Evolutionary conservation across 1,140 invertebrate species (phyloP), one percentile per base, ranked within the genome.

Genomic region (Stratiolaelaps scimitus): DNA sequence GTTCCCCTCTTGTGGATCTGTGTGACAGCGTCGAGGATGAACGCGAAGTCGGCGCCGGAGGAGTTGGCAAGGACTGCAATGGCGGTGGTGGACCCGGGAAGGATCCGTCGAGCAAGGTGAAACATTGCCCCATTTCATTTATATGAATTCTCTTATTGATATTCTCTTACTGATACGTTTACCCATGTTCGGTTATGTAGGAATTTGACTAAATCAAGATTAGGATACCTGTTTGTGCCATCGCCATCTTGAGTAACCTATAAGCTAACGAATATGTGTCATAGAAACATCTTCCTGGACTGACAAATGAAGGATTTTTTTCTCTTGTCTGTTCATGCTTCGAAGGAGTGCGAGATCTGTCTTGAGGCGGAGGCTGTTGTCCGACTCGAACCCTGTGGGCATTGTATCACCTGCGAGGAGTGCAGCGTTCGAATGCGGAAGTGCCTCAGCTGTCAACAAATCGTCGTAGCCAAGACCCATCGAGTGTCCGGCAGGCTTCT

Each of bases 391-490:
- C 87, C 87, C 0, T 90, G 87, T 73, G 80, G 80, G 64, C 87
- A 89, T 74, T 79, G 79, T 71, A 81, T 86, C 19, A 81, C 82
- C 1, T 90, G 87, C 73, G 80, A 82, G 69, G 86, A 88, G 66
- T 90, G 87, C 74, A 83, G 83, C 64, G 75, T 81, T 17, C 78
- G 85, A 40, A 86, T 89, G 81, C 89, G 88, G 73, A 88, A 87
- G 74, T 89, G 87, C 74, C 73, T 88, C 23, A 76, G 80, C 40
- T 89, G 87, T 73, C 81, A 83, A 40, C 73, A 77, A 29, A 69
- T 76, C 5, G 84, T 87, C 40, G 76, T 79, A 64, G 76, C 76
- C 64, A 78, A 83, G 56, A 70, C 70, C 47, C 68, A 68, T 20
- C 56, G 65, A 70, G 73, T 73, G 74, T 68, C 60, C 1, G 53